Base-by-base conservation (phyloP, 2,888 invertebrate genomes). In the Microplitis manilae region DNA sequence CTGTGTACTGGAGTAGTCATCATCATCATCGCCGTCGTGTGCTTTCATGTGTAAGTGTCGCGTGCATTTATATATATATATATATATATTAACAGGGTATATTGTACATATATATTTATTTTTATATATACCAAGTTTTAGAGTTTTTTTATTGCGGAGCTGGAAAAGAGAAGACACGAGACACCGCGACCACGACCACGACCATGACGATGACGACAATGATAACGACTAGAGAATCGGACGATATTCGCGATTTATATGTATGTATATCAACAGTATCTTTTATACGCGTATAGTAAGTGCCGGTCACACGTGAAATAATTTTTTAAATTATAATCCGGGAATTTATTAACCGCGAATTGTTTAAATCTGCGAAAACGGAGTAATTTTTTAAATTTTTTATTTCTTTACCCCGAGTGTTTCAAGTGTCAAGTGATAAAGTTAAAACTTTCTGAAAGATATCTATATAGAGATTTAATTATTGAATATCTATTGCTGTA, bases 121-220 rank as follows among this genome's bases (percentile, higher is more conserved):
- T 50, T 13, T 50, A 50, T 50, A 50, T 50, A 13, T 50, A 5
- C 50, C 50, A 50, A 50, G 50, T 13, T 13, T 4, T 13, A 50
- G 50, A 50, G 50, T 50, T 9, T 8, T 50, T 50, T 6, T 50
- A 50, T 13, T 50, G 9, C 50, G 4, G 50, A 50, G 13, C 13
- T 50, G 13, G 13, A 50, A 50, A 9, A 59, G 50, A 65, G 67
- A 75, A 70, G 2, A 17, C 20, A 67, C 64, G 41, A 8, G 59
- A 20, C 13, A 17, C 13, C 70, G 65, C 70, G 65, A 76, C 30
- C 70, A 74, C 41, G 68, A 70, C 78, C 4, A 50, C 5, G 50
- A 61, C 68, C 50, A 79, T 78, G 79, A 80, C 41, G 68, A 70
- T 77, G 76, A 77, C 81, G 79, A 78, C 76, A 77, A 79, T 79